phyloP scores from a whole-genome alignment of 2,888 invertebrate species.

The Odontocolon sp. region DNA sequence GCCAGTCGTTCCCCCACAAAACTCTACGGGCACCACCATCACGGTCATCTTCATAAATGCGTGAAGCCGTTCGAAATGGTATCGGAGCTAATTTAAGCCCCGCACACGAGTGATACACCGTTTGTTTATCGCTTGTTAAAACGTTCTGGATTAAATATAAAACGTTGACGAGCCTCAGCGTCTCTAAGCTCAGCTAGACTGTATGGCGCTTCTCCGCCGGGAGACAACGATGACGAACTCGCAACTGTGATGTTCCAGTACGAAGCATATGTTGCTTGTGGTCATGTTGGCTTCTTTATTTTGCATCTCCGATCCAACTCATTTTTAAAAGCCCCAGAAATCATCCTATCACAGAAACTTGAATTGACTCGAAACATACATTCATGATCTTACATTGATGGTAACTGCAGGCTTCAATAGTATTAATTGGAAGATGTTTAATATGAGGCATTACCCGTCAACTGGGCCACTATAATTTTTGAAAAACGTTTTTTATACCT shows the following conservation, averaged over 20 bases:
- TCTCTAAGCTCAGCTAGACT: constrained; percentile 74
- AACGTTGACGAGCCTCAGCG: constrained; percentile 74
- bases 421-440: no score
- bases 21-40: constrained; percentile 69
- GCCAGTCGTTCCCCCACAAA: constrained; percentile 59
- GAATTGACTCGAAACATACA: not conserved
- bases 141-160: constrained; percentile 80
- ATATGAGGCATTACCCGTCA: no score
- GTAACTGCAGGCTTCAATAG: not conserved
- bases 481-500: no score
- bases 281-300: constrained; percentile 28
- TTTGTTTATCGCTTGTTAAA: constrained; percentile 81
- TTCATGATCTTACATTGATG: not conserved
- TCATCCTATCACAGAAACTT: not conserved
- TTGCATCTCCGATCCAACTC: not conserved
- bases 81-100: constrained; percentile 80
- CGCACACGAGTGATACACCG: constrained; percentile 78
- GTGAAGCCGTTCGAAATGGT: constrained; percentile 78
- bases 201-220: constrained; percentile 76
- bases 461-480: no score
- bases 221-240: constrained; percentile 49
- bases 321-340: not conserved
- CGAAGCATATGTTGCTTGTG: constrained; percentile 22
- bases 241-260: constrained; percentile 9
- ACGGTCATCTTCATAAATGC: constrained; percentile 77